Evolutionary conservation across 2,797 vertebrate genomes (phyloP), one percentile per base, ranked within the genome.

Genomic region (Gorsachius magnificus): DNA sequence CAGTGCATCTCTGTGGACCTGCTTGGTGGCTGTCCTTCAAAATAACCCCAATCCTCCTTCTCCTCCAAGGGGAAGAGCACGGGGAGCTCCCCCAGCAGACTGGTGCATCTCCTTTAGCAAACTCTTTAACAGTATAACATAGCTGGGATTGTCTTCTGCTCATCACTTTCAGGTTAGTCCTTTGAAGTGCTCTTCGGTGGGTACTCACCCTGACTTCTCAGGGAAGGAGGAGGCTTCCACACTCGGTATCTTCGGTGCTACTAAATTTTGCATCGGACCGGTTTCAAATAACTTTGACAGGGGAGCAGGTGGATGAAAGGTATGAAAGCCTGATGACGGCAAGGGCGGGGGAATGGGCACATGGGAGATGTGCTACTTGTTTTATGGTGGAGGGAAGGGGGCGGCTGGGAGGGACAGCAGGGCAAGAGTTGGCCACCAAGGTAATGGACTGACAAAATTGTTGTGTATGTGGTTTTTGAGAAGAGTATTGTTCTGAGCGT

Each of bases 91-190:
- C 45, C 18, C 13, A 57, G 15, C 54, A 31, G 16, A 17, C 41
- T 19, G 35, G 15, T 38, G 31, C 14, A 13, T 68, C 50, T 75
- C 17, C 57, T 69, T 56, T 65, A 95, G 41, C 65, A 60, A 71
- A 53, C 50, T 17, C 61, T 45, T 43, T 63, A 66, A n/a, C 13
- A 4, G 43, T 75, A 20, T 54, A 57, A 38, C 45, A 9, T 71
- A 80, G 26, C 74, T 54, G 45, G 57, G 74, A 35, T 80, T 88
- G 48, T 88, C 38, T 72, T 84, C 57, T 76, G 8, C 22, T 81
- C 56, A 4, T 18, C 3, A 1, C 35, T 78, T 86, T 46, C 88
- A 95, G 90, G 85, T 96, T 90, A 94, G 94, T 95, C 63, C 33
- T 93, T 79, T 45, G 15, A 48, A 57, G 26, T 61, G 43, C 26